Base-by-base conservation (phyloP, 2,113 vertebrate genomes). In the Gallinago media region DNA sequence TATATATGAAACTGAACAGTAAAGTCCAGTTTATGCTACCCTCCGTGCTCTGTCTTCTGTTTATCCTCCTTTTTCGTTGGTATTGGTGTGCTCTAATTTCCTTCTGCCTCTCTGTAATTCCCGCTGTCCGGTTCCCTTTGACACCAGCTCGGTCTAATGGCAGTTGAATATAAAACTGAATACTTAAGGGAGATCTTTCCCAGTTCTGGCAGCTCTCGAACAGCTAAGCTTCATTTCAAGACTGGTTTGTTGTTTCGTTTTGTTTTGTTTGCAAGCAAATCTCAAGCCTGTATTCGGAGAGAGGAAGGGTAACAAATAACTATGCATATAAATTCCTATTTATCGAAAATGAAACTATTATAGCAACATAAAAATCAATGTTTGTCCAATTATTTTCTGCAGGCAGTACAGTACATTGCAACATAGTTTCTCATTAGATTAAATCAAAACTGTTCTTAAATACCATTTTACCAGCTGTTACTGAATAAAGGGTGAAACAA, bases 391-490 rank as follows among this genome's bases (percentile, higher is more conserved):
- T 98, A 98, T 98, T 98, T 98, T 98, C 94, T 58, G 11, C 94
- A 97, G 67, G 85, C 97, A 97, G 93, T 94, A 97, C 95, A 97
- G 88, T 97, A 94, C 92, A 96, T 82, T 93, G 93, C 94, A 97
- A 96, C 79, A 92, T 71, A 95, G 95, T 91, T 98, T 97, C 98
- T 98, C 97, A 97, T 98, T 98, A 98, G 97, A 98, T 97, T 98
- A 98, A 98, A 98, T 98, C 97, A 98, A 97, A 97, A 97, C 92
- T 95, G 91, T 97, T 97, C 91, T 98, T 98, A 98, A 98, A 98
- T 98, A 98, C 96, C 97, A 94, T 98, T 98, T 98, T 97, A 97
- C 98, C 98, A 98, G 98, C 98, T 98, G 98, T 98, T 98, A 88
- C 95, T 88, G 93, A 96, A 97, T 97, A 97, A 97, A 98, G 86